Evolutionary conservation across 2,888 invertebrate species (phyloP).

Genomic region (Phengaris arion): DNA sequence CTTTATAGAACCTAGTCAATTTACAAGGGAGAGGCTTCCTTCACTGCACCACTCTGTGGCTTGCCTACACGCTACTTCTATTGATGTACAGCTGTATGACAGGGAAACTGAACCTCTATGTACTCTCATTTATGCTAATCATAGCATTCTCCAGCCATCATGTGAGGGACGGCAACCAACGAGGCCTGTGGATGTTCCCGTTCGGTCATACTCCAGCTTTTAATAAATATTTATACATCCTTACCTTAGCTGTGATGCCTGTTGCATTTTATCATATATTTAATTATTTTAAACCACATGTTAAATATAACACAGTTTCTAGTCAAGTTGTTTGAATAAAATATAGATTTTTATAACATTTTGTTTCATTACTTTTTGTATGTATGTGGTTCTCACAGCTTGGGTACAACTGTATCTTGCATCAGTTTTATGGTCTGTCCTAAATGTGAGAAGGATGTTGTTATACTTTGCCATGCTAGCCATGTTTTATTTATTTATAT

Average conservation of each 20-base stretch:
- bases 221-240: slow-evolving; percentile 51
- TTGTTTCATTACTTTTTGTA: not conserved
- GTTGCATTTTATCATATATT: slow-evolving; percentile 50
- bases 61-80: slow-evolving; percentile 45
- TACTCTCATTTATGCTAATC: slow-evolving; percentile 56
- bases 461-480: too few relatives aligned
- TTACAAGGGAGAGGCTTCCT: slow-evolving; percentile 59
- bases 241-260: slow-evolving; percentile 51
- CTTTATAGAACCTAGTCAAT: slow-evolving; percentile 55
- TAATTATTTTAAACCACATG: slow-evolving; percentile 45
- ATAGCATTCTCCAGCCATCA: slow-evolving; percentile 63
- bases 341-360: not conserved
- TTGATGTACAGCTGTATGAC: slow-evolving; percentile 51
- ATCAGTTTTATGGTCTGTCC: too few relatives aligned
- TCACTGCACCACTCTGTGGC: slow-evolving; percentile 63
- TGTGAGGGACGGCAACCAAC: slow-evolving; percentile 58
- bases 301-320: slow-evolving; percentile 43
- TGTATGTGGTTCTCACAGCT: not conserved
- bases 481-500: too few relatives aligned
- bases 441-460: too few relatives aligned
- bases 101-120: slow-evolving; percentile 52
- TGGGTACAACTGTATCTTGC: too few relatives aligned
- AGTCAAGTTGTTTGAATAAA: slow-evolving; percentile 34
- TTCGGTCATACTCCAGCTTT: slow-evolving; percentile 58
- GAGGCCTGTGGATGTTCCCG: slow-evolving; percentile 66